These are phyloP conservation scores for Leptopilina myrica DNA, from an alignment of 2,888 invertebrate species.

Conservation along the genomic window DNA sequence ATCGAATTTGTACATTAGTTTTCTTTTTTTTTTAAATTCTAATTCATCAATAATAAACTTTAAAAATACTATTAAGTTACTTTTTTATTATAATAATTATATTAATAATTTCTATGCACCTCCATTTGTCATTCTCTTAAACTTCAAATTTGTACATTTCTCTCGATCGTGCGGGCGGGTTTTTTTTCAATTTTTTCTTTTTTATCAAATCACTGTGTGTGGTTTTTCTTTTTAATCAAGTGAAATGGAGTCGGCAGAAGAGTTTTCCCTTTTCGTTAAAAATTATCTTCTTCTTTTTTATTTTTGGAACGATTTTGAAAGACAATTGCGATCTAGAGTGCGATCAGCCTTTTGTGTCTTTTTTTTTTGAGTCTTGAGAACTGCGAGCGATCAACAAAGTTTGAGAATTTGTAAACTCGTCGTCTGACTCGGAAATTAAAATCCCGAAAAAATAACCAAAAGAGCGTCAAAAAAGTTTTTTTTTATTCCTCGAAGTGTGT, in stretches of 20 bases:
- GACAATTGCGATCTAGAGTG: constrained; percentile 32
- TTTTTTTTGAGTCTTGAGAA: constrained; percentile 54
- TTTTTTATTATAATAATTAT: constrained; percentile 69
- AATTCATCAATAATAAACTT: constrained; percentile 71
- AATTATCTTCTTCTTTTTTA: constrained; percentile 5
- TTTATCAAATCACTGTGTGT: constrained; percentile 50
- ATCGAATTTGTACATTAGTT: constrained; percentile 75
- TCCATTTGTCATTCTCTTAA: constrained; percentile 60
- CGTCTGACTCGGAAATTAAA: constrained; percentile 29
- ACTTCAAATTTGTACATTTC: constrained; percentile 74
- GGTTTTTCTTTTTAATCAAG: constrained; percentile 51
- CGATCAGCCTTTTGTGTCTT: constrained; percentile 24
- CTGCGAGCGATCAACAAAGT: constrained; percentile 65
- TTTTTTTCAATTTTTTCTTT: constrained; percentile 45
- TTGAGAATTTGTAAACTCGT: constrained; percentile 51
- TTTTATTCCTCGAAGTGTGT: background rate
- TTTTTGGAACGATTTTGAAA: constrained; percentile 14
- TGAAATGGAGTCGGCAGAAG: constrained; percentile 51
- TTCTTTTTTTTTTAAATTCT: constrained; percentile 50
- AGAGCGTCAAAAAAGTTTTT: constrained; percentile 1
- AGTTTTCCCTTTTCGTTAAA: constrained; percentile 39
- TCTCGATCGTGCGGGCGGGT: constrained; percentile 71
- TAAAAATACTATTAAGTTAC: constrained; percentile 69
- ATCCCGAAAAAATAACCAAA: constrained; percentile 16
- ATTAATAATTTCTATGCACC: constrained; percentile 71